Base-by-base conservation (phyloP, 2,888 invertebrate species). In the Corbicula japonica region DNA sequence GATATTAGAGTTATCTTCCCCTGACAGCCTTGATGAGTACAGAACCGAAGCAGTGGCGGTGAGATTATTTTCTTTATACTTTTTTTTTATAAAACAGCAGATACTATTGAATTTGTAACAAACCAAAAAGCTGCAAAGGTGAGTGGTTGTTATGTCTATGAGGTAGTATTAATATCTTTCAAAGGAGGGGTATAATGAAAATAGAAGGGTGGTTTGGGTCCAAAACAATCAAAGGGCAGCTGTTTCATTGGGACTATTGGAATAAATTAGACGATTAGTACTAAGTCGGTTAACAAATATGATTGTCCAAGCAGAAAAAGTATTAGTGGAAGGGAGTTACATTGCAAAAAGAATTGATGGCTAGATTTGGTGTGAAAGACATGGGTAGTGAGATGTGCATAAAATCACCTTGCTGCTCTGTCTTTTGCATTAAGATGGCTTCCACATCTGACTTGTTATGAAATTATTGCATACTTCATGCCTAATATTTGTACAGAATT, bases 371-470 rank as follows among this genome's bases (percentile, higher is more conserved):
- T 95, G 94, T 97, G 98, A 98, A 98, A 98, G 98, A 98, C 98
- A 97, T 97, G 97, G 97, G 98, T 98, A 97, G 97, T 97, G 98
- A 98, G 98, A 98, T 98, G 98, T 94, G 94, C 94, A 93, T 93
- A 94, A 44, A 60, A 63, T 76, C 93, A 95, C 96, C 98, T 98
- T 97, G 97, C 98, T 98, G 97, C 97, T 97, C 97, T 98, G 98
- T 98, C 98, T 98, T 98, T 98, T 98, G 83, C 78, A 84, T 21
- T 70, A 75, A 56, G 66, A 26, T 52, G 46, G 41, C 41, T 28
- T 1, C 50, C 10, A 21, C 73, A 35, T 15, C 70, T n/a, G n/a
- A n/a, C n/a, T n/a, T n/a, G n/a, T n/a, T n/a, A n/a, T n/a, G n/a
- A n/a, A n/a, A n/a, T n/a, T n/a, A n/a, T n/a, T n/a, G n/a, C n/a